Base-by-base conservation (phyloP, 2,888 invertebrate species). In the Stramonita haemastoma region DNA sequence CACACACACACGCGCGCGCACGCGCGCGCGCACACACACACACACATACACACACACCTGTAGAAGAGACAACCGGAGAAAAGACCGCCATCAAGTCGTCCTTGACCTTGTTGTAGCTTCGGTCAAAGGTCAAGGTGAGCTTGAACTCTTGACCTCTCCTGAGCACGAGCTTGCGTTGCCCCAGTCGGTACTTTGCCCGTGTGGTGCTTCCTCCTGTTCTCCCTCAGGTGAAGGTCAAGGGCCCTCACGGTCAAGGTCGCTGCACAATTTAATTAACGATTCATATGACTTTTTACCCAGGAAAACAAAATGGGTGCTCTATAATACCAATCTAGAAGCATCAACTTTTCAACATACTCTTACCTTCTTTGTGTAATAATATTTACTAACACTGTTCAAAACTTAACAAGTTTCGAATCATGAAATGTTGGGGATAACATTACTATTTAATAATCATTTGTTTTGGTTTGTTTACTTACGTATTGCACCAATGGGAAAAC, bases 161-260 rank as follows among this genome's bases (percentile, higher is more conserved):
- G 1, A 98, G 96, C 46, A 98, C 97, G 19, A 93, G 91, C 46
- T 79, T 57, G 29, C 13, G 77, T 11, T 32, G 13, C 22, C 79
- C 79, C 4, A 83, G 32, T 70, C 90, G 79, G 86, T 93, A 94
- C 26, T 91, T n/a, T 86, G 17, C 91, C 88, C 0, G 94, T 94
- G 87, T 89, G 90, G 90, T 95, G 94, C 0, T 96, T 95, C 87
- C 96, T 96, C 0, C 97, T 97, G 95, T 98, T 98, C 93, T 97
- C 97, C 91, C 96, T 95, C 0, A 97, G 97, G 94, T 97, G 97
- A 93, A 98, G 97, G 93, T 97, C 97, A 90, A 98, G 97, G 91
- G 97, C 97, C 93, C 90, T 81, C 6, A 94, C 92, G 15, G 90
- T 88, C 1, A 94, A 89, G 19, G 90, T 90, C 60, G 91, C 91